These are phyloP conservation scores for Picathartes gymnocephalus DNA, from an alignment of 2,113 vertebrate genomes.

Conservation along the genomic window DNA sequence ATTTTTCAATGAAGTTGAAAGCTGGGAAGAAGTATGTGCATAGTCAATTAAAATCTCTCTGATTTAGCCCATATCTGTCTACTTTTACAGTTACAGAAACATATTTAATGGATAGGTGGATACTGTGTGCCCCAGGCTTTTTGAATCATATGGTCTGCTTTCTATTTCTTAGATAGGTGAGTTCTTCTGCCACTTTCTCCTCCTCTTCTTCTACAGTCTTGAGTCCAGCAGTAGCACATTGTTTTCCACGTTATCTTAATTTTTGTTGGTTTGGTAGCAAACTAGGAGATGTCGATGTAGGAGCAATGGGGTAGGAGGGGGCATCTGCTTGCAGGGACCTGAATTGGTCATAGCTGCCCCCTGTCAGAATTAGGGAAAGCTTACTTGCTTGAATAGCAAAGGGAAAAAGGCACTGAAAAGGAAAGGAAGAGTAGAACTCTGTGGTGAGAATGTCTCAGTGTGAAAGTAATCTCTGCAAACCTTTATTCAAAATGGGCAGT, in stretches of 20 bases:
- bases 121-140: background rate
- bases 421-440: background rate
- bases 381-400: background rate
- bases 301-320: background rate
- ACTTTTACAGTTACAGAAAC: background rate
- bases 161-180: background rate
- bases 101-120: background rate
- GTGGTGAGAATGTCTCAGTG: background rate
- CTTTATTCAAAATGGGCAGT: background rate
- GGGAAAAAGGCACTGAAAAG: background rate
- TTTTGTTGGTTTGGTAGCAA: background rate
- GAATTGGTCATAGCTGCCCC: background rate
- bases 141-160: background rate
- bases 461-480: background rate
- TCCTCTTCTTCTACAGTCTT: background rate
- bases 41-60: background rate
- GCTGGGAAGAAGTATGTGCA: rapidly evolving
- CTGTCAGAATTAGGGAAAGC: background rate
- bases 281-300: background rate
- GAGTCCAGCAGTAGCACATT: background rate
- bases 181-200: background rate
- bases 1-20: background rate
- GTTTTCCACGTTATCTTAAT: background rate
- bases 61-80: background rate
- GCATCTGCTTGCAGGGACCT: background rate